phyloP scores from a whole-genome alignment of 2,113 vertebrate genomes.

The Eptatretus burgeri region DNA sequence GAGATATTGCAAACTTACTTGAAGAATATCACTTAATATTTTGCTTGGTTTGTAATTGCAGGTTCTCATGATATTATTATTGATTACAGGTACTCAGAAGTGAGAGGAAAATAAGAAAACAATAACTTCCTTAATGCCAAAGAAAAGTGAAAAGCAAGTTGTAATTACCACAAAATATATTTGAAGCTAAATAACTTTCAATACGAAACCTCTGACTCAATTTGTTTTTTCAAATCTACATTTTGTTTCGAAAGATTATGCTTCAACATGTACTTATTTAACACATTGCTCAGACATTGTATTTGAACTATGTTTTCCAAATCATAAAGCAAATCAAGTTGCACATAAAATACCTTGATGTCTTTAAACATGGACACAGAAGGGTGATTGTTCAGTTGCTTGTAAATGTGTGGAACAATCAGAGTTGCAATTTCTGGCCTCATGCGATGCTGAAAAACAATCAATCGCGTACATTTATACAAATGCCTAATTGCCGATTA shows the following conservation, averaged over 20 bases:
- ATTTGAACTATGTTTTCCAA: no score
- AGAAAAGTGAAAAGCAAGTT: neutral
- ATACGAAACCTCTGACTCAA: neutral
- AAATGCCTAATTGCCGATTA: no score
- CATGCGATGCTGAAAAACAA: constrained; percentile 45
- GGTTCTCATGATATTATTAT: no score
- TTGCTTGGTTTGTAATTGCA: no score
- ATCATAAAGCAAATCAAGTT: neutral
- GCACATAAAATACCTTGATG: constrained; percentile 30
- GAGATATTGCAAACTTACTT: no score
- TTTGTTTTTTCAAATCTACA: neutral
- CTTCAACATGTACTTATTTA: neutral
- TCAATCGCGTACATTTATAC: no score
- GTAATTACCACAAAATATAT: neutral
- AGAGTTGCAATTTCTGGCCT: constrained; percentile 59
- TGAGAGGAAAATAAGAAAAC: no score
- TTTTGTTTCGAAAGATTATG: neutral
- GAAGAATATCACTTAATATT: no score
- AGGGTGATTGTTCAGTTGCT: constrained; percentile 45
- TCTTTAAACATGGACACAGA: constrained; percentile 53
- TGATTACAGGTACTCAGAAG: no score
- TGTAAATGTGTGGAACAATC: constrained; percentile 53
- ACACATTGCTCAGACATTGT: neutral
- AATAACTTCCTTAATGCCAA: neutral
- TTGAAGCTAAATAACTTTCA: neutral